Evolutionary conservation across 2,797 vertebrate genomes (phyloP), one percentile per base, ranked within the genome.

Genomic region (Peromyscus melanophrys): DNA sequence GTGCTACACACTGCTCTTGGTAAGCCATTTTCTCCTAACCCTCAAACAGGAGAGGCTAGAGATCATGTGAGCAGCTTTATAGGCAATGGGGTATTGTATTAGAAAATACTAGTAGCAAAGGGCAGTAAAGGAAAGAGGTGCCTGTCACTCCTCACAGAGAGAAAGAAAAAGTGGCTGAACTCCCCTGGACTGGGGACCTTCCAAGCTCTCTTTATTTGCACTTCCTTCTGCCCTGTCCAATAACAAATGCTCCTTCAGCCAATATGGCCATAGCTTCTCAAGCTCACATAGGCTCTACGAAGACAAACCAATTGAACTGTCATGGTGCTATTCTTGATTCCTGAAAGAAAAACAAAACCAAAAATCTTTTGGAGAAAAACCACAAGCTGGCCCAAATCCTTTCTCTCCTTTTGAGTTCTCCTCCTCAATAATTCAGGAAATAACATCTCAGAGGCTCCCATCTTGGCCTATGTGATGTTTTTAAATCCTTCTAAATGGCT

Each of bases 401-500:
- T 73, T 93, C 84, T 96, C 83, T 88, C 95, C 93, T 96, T 97
- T 93, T 90, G 87, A 89, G 88, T 95, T 96, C 92, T 90, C 93
- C 97, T 98, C 94, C 93, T 85, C 92, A 95, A 85, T 96, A 94
- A 97, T 97, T 97, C 87, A 97, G 97, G 93, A 97, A 98, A 97
- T 92, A 94, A 37, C 94, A 92, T 97, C 88, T 94, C 76, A 73
- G 96, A 97, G 90, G 93, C 78, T 92, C 94, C 93, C 93, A 86
- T 93, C 94, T 96, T 97, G 92, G 95, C 77, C 8, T 96, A 81
- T 92, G 95, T 95, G 92, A 90, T 96, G 94, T 96, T 96, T 97
- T 97, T 55, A 97, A 98, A 97, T 96, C 98, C 92, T 96, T 97
- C 90, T 98, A 97, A 98, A 96, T 96, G 94, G 82, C 88, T 97